A percentile compares a stretch with the other conserved stretches of the same genome.
Evolutionary conservation across 2,888 invertebrate species (phyloP).

Genomic region (Hylaea fasciaria): DNA sequence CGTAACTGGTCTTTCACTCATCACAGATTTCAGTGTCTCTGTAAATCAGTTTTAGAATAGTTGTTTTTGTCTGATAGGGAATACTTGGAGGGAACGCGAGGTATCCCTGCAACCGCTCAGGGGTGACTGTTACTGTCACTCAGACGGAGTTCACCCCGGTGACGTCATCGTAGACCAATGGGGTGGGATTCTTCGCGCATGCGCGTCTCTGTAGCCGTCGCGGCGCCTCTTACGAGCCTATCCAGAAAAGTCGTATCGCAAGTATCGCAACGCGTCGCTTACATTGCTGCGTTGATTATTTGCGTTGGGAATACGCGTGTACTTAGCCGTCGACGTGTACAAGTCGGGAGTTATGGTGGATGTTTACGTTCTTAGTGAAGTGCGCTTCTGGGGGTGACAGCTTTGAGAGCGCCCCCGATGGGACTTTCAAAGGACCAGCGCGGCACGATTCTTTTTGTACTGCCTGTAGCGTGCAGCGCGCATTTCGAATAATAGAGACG

Average conservation of each 20-base stretch:
- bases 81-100: slow-evolving; percentile 58
- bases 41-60: slow-evolving; percentile 55
- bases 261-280: slow-evolving; percentile 51
- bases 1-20: slow-evolving; percentile 52
- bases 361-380: slow-evolving; percentile 68
- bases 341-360: slow-evolving; percentile 50
- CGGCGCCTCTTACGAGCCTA: slow-evolving; percentile 74
- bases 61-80: slow-evolving; percentile 65
- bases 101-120: slow-evolving; percentile 67
- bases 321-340: slow-evolving; percentile 58
- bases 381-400: slow-evolving; percentile 80
- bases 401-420: slow-evolving; percentile 78
- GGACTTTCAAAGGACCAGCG: slow-evolving; percentile 80
- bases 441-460: slow-evolving; percentile 76
- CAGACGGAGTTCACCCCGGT: slow-evolving; percentile 81
- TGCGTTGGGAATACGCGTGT: slow-evolving; percentile 39
- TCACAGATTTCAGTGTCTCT: slow-evolving; percentile 59
- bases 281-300: slow-evolving; percentile 68
- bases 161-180: slow-evolving; percentile 83
- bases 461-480: slow-evolving; percentile 70
- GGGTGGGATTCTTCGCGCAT: slow-evolving; percentile 74
- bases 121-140: slow-evolving; percentile 83
- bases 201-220: slow-evolving; percentile 75
- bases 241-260: slow-evolving; percentile 51
- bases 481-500: slow-evolving; percentile 81